These are phyloP conservation scores for Bombus pascuorum DNA, from an alignment of 1,140 invertebrate species.

Conservation along the genomic window DNA sequence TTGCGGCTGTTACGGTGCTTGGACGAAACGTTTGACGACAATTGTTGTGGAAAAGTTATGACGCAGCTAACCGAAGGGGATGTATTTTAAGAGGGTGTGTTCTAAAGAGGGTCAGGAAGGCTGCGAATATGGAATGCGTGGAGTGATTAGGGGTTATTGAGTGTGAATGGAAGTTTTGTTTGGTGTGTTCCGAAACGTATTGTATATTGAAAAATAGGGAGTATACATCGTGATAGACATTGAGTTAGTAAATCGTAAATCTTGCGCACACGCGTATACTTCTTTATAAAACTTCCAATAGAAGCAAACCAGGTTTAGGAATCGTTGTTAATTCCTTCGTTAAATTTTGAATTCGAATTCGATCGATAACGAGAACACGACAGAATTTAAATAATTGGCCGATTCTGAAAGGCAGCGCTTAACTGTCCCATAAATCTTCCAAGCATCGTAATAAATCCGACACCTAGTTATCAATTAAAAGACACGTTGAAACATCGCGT, in stretches of 20 bases:
- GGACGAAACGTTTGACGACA: too few species aligned
- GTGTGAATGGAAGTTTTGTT: not conserved
- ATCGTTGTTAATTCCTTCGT: not conserved
- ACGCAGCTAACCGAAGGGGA: too few species aligned
- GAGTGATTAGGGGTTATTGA: not conserved
- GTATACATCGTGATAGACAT: too few species aligned
- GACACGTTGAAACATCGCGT: not conserved
- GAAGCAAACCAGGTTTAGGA: not conserved
- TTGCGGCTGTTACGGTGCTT: too few species aligned
- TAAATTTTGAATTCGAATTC: not conserved
- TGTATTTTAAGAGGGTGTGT: not conserved
- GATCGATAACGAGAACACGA: not conserved
- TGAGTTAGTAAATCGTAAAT: not conserved
- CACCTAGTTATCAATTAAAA: slow-evolving; percentile 40
- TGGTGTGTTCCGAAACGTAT: rapidly evolving
- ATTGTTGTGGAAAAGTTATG: too few species aligned
- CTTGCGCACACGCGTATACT: rapidly evolving
- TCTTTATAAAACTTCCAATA: not conserved
- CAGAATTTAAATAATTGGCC: slow-evolving; percentile 32
- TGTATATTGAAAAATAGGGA: not conserved
- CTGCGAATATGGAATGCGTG: not conserved
- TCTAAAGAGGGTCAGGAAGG: not conserved
- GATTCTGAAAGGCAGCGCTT: slow-evolving; percentile 8
- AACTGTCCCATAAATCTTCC: slow-evolving; percentile 30
- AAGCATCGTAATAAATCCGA: slow-evolving; percentile 19